Base-by-base conservation (phyloP, 2,888 invertebrate species). In the Tortricodes alternella region DNA sequence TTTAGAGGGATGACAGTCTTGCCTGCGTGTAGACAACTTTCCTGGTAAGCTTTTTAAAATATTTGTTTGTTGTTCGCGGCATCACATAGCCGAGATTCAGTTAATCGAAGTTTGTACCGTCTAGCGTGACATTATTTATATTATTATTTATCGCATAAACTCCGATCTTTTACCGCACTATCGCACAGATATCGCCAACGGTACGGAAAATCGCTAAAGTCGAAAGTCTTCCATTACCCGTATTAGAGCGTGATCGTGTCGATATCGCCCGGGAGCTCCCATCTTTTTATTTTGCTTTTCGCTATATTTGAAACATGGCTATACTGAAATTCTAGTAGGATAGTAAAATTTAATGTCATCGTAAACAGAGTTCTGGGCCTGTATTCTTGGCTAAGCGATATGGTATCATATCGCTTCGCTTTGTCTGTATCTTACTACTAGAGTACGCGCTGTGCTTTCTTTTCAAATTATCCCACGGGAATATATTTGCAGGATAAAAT, bases 211-310 rank as follows among this genome's bases (percentile, higher is more conserved):
- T 88, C 41, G 48, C 41, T 24, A 9, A 13, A 48, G 48, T 27
- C 83, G 86, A 85, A 82, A 79, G 73, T 68, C 75, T 78, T 80
- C 88, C 85, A 89, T 89, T 89, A 89, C 87, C 80, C 81, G 82
- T 85, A 87, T 89, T 88, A 86, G 76, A 74, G 37, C 37, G 37
- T 34, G 57, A 60, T 57, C 48, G 46, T 53, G 57, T 59, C 62
- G 24, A 24, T 21, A 11, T 13, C 11, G 37, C 44, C 11, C 23
- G 23, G 18, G n/a, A 32, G 13, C 15, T 34, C 13, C n/a, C 19
- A 13, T 18, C 38, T 55, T 7, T 8, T 48, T 41, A 55, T 24
- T 37, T 39, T 11, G 15, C 32, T 19, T 18, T 38, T 38, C 38
- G 29, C 5, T 9, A n/a, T 29, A 11, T 29, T 11, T 11, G 11